Conservation (phyloP, 1,140 invertebrate species). For the Hestina assimilis region DNA sequence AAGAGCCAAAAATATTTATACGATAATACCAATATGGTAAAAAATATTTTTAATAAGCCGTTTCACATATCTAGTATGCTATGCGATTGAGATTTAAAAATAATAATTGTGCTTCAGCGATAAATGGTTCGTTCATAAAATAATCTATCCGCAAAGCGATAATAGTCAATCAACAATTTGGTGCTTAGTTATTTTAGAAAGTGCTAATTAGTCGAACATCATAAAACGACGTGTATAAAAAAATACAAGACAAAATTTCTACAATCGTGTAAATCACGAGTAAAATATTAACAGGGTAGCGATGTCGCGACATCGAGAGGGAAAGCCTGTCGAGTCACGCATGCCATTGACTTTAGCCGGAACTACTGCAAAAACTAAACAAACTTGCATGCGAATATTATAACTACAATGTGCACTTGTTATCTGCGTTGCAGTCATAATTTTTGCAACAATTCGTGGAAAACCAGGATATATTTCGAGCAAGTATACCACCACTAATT, state of each 20-base stretch:
- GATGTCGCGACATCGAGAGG: constrained; percentile 40
- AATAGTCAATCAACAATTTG: constrained; percentile 36
- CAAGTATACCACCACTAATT: constrained; percentile 35
- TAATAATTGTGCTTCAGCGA: constrained; percentile 38
- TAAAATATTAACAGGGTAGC: constrained; percentile 32
- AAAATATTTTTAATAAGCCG: too few species aligned
- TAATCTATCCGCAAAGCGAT: constrained; percentile 32
- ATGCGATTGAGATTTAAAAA: constrained; percentile 32
- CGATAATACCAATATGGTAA: neutral
- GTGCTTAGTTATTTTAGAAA: constrained; percentile 50
- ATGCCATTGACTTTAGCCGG: constrained; percentile 61
- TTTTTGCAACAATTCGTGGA: neutral
- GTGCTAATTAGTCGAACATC: constrained; percentile 34
- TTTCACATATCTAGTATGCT: too few species aligned
- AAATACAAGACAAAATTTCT: constrained; percentile 29
- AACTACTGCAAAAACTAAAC: constrained; percentile 45
- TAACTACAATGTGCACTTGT: constrained; percentile 1
- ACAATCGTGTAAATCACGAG: constrained; percentile 42
- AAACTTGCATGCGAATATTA: constrained; percentile 47
- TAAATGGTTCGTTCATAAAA: constrained; percentile 28
- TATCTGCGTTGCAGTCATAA: constrained; percentile 8
- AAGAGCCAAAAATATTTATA: neutral
- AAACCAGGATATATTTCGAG: neutral
- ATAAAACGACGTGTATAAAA: constrained; percentile 13
- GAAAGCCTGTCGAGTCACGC: constrained; percentile 64